Conservation (phyloP, 2,888 invertebrate species). For the Sphecodes monilicornis region DNA sequence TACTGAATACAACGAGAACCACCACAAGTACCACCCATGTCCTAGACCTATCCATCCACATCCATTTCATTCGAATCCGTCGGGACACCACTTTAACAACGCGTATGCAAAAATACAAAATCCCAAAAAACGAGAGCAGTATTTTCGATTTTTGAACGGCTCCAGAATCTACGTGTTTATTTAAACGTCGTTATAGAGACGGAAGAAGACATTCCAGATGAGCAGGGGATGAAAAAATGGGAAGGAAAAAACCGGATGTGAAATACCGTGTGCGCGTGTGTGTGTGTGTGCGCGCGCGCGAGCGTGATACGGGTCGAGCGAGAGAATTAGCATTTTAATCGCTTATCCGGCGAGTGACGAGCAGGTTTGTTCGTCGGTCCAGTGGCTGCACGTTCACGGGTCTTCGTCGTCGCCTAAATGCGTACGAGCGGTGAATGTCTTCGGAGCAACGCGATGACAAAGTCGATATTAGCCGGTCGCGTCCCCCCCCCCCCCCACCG, state of each 20-base stretch:
- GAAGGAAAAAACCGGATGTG: neutral
- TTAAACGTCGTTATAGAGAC: neutral
- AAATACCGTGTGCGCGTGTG: neutral
- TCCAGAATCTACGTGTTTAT: neutral
- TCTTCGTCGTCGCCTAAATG: conserved; percentile 29
- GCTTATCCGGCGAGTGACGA: conserved; percentile 67
- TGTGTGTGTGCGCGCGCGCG: neutral
- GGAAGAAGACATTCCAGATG: neutral
- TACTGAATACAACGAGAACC: neutral
- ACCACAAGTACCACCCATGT: too few relatives aligned
- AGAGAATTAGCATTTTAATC: conserved; percentile 78
- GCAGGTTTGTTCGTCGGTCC: conserved; percentile 63
- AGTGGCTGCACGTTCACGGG: conserved; percentile 55
- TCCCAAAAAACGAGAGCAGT: neutral
- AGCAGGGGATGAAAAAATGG: neutral
- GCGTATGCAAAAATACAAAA: neutral
- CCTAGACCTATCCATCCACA: too few relatives aligned
- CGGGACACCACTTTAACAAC: neutral
- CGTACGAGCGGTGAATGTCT: conserved; percentile 41
- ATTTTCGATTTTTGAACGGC: neutral
- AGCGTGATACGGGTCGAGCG: conserved; percentile 7
- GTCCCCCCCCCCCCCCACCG: neutral
- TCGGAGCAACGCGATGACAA: conserved; percentile 38
- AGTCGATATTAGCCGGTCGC: conserved; percentile 46
- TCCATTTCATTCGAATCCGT: neutral